These are phyloP conservation scores for Drosophila cyrtoloma DNA, from an alignment of 2,888 invertebrate genomes.

Conservation along the genomic window DNA sequence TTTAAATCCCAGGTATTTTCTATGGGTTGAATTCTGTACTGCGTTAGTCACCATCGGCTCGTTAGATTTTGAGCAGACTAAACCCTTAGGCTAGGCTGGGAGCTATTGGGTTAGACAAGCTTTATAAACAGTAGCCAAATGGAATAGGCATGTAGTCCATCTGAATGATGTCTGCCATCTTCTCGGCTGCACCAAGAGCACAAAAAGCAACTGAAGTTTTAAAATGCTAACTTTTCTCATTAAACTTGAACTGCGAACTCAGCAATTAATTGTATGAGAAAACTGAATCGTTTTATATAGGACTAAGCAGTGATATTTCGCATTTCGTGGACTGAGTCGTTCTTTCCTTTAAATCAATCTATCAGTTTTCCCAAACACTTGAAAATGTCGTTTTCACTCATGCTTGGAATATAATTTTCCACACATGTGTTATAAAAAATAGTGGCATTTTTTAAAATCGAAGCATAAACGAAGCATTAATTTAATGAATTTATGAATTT, in stretches of 20 bases:
- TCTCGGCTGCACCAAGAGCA: neutral
- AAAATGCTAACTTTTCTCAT: neutral
- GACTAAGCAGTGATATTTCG: neutral
- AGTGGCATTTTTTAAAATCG: neutral
- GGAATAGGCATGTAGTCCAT: constrained; percentile 48
- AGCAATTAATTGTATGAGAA: neutral
- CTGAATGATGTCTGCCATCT: constrained; percentile 8
- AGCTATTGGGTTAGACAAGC: constrained; percentile 26
- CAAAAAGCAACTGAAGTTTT: neutral
- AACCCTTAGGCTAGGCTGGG: constrained; percentile 5
- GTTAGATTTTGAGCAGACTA: constrained; percentile 38
- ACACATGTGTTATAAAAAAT: neutral
- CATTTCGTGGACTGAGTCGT: neutral
- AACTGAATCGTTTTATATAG: too few relatives aligned
- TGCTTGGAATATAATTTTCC: neutral
- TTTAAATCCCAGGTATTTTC: constrained; percentile 69
- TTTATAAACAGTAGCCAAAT: constrained; percentile 57
- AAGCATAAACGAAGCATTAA: neutral
- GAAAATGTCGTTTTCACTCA: neutral
- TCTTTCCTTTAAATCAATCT: neutral
- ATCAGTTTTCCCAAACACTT: neutral
- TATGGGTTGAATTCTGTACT: constrained; percentile 29
- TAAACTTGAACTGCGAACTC: neutral
- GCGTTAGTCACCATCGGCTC: constrained; percentile 43
- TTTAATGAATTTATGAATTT: neutral